phyloP scores from a whole-genome alignment of 2,888 invertebrate species.

The Drosophila peninsularis region DNA sequence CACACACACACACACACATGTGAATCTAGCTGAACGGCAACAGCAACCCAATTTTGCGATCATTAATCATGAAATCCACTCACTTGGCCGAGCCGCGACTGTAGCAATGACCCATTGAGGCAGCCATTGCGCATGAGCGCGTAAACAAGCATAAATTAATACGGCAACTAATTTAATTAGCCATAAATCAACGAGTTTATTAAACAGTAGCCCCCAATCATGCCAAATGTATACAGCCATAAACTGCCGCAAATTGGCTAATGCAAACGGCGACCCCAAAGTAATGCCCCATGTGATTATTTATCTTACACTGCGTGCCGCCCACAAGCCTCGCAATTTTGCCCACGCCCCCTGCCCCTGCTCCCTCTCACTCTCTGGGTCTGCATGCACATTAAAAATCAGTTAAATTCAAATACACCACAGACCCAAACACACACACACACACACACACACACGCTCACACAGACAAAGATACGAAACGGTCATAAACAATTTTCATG shows the following conservation, averaged over 20 bases:
- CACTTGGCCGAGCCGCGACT: constrained; percentile 30
- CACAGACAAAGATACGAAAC: constrained; percentile 27
- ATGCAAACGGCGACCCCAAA: constrained; percentile 72
- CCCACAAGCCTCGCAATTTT: constrained; percentile 43
- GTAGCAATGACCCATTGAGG: constrained; percentile 74
- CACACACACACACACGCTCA: constrained; percentile 1
- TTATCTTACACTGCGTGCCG: constrained; percentile 58
- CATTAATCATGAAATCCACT: constrained; percentile 69
- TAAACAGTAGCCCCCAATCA: constrained; percentile 78
- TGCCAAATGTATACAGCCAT: constrained; percentile 69
- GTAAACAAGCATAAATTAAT: constrained; percentile 75
- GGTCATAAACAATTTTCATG: constrained; percentile 75
- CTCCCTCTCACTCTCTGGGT: neutral
- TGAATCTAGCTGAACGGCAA: constrained; percentile 19
- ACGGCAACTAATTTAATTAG: constrained; percentile 76
- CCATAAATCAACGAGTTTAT: constrained; percentile 80
- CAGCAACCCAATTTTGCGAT: constrained; percentile 54
- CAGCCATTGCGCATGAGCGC: constrained; percentile 60
- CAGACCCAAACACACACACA: constrained; percentile 48
- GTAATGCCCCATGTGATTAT: constrained; percentile 67
- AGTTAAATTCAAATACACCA: constrained; percentile 72
- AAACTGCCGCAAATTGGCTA: constrained; percentile 79
- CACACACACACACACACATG: neutral
- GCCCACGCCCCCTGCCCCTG: neutral
- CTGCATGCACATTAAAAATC: constrained; percentile 70